Base-by-base conservation (phyloP, 1,140 invertebrate species). In the Phymastichus coffea region DNA sequence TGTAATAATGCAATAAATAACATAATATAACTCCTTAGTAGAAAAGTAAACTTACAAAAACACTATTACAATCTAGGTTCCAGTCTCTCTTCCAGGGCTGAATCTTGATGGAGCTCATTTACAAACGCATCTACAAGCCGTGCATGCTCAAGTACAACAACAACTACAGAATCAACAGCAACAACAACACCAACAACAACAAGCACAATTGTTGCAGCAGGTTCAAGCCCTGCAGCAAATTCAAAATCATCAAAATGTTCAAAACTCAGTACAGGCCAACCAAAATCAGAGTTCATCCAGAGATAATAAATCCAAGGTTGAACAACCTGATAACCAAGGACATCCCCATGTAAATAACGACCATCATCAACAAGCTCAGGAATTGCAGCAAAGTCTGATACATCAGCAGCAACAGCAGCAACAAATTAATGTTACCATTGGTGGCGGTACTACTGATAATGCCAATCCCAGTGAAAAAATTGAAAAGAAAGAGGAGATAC, bases 61-160 rank as follows among this genome's bases (percentile, higher is more conserved):
- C n/a, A n/a, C n/a, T n/a, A n/a, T n/a, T n/a, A n/a, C n/a, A n/a
- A n/a, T 52, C 47, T 61, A 79, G 78, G 79, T 80, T 63, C 77
- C 78, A 55, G 78, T 78, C 30, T 78, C 77, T 62, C 70, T 79
- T 57, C 75, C 78, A 26, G 78, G 78, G 61, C 69, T 80, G 43
- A 79, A 61, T 66, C 59, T 80, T 66, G 77, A 78, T 64, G 75
- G 77, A 22, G 71, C 72, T 47, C 78, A 80, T 48, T 72, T 78
- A 63, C 72, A 72, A 15, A 61, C 76, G 46, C 78, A 80, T 54
- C 64, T 80, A 43, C 77, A 80, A 57, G 78, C 73, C 46, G 76
- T 77, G 35, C 77, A 79, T 60, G 78, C 76, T 60, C 78, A 80
- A 63, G 78, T 79, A 74, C 78, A 80, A 58, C 76, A 78, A 38